Conservation (phyloP, 1,140 invertebrate genomes). For the Tribolium castaneum region DNA sequence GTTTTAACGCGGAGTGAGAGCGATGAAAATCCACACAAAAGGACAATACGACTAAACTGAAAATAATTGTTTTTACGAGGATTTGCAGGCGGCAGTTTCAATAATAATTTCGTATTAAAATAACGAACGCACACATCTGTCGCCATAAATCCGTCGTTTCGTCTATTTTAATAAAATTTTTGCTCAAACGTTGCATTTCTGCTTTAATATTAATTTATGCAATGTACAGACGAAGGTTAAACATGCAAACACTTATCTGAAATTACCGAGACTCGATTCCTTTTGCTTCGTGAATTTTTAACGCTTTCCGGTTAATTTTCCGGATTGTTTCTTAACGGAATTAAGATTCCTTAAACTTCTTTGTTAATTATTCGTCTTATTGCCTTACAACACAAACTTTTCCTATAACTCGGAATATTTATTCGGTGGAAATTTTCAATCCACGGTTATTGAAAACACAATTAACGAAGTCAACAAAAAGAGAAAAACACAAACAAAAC, state of each 20-base stretch:
- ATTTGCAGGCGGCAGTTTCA: background rate
- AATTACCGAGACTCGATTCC: background rate
- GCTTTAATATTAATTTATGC: constrained; percentile 23
- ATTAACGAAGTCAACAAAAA: background rate
- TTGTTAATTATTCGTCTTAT: background rate
- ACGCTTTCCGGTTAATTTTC: constrained; percentile 20
- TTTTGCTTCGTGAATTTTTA: background rate
- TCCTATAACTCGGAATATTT: background rate
- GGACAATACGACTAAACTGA: constrained; percentile 16
- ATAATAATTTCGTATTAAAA: constrained; percentile 28
- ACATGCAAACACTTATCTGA: background rate
- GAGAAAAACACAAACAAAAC: background rate
- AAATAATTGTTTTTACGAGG: constrained; percentile 16
- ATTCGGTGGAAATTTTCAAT: background rate
- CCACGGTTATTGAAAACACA: background rate
- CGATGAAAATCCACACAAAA: constrained; percentile 10
- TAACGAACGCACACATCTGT: constrained; percentile 21
- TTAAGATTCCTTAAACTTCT: constrained; percentile 10
- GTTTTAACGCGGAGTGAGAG: background rate
- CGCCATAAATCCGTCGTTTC: constrained; percentile 10
- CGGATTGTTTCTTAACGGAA: constrained; percentile 4
- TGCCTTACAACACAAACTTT: background rate
- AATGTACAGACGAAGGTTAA: constrained; percentile 14
- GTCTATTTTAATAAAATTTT: constrained; percentile 23
- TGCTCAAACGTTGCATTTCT: constrained; percentile 1